phyloP scores from a whole-genome alignment of 2,797 vertebrate species.

The Diplodus sargus region DNA sequence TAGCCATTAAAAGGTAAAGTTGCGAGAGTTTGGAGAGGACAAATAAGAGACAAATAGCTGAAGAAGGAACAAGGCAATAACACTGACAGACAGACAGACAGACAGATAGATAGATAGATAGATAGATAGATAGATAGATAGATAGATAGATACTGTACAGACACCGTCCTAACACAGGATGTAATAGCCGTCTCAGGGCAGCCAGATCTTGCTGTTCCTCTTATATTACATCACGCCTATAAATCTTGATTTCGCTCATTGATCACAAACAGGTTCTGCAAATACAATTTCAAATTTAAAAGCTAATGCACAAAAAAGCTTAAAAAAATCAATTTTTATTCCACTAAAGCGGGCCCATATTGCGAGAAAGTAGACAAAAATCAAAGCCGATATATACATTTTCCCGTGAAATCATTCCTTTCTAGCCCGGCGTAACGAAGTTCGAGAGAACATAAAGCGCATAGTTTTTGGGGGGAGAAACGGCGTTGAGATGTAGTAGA shows the following conservation, averaged over 20 bases:
- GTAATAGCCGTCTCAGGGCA: constrained; percentile 40
- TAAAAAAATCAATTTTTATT: constrained; percentile 90
- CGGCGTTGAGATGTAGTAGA: constrained; percentile 79
- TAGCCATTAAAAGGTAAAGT: constrained; percentile 52
- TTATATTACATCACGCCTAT: constrained; percentile 85
- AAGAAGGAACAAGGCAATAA: constrained; percentile 21
- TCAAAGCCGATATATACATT: constrained; percentile 89
- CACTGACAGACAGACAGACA: constrained; percentile 19
- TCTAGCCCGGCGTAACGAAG: constrained; percentile 81
- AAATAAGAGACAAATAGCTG: constrained; percentile 34
- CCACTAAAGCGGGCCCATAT: constrained; percentile 85
- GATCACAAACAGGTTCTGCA: constrained; percentile 87
- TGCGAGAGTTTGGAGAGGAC: constrained; percentile 39
- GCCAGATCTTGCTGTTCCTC: constrained; percentile 65
- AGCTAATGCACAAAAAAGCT: constrained; percentile 89
- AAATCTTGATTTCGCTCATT: constrained; percentile 87
- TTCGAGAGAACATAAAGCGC: constrained; percentile 84
- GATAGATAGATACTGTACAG: constrained; percentile 14
- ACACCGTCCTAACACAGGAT: constrained; percentile 47
- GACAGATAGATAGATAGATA: constrained; percentile 28
- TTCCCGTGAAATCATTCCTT: constrained; percentile 85
- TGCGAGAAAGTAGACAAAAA: constrained; percentile 87
- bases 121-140: constrained; percentile 13
- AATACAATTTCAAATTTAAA: constrained; percentile 89
- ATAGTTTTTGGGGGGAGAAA: constrained; percentile 70